Base-by-base conservation (phyloP, 2,888 invertebrate genomes). In the Lepetodrilus schrolli region DNA sequence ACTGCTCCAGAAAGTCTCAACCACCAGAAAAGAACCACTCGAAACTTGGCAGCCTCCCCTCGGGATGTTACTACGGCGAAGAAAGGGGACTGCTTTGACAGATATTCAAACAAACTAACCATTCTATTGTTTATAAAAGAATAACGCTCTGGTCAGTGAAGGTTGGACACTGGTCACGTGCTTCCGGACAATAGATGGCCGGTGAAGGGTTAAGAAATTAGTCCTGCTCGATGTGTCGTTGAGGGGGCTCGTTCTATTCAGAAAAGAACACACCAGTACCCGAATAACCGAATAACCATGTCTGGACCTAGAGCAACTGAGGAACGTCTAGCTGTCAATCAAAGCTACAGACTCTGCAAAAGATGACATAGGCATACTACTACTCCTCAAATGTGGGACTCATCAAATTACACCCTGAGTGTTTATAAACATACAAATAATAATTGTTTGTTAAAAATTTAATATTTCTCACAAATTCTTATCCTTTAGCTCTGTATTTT, bases 81-180 rank as follows among this genome's bases (percentile, higher is more conserved):
- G 58, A 30, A 34, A 58, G 34, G 34, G 34, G 58, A 58, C 7
- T 30, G 26, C 10, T 30, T 58, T 58, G 58, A 58, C 30, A 30
- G 58, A 58, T 30, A 58, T 58, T 58, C 26, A 58, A 58, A 58
- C n/a, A 58, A 34, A 30, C 30, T 58, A 58, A 58, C 58, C 34
- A 30, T 58, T 58, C 30, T 30, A 58, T 58, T 58, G 58, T 58
- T 23, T 58, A 17, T n/a, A 30, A 23, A 7, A 34, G 58, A 30
- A 30, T 30, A 58, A 58, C 30, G 58, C 58, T 58, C 58, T 30
- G 58, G 58, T 58, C 58, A 58, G 30, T 34, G 13, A 34, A 30
- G 58, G 34, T 17, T 30, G 58, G 30, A 17, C 58, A 58, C 26
- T 8, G n/a, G 43, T 17, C 43, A 43, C 43, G 43, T n/a, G 43